A percentile compares a stretch with the other conserved stretches of the same genome.
Conservation (phyloP, 2,797 vertebrate species). For the Nyctibius grandis region DNA sequence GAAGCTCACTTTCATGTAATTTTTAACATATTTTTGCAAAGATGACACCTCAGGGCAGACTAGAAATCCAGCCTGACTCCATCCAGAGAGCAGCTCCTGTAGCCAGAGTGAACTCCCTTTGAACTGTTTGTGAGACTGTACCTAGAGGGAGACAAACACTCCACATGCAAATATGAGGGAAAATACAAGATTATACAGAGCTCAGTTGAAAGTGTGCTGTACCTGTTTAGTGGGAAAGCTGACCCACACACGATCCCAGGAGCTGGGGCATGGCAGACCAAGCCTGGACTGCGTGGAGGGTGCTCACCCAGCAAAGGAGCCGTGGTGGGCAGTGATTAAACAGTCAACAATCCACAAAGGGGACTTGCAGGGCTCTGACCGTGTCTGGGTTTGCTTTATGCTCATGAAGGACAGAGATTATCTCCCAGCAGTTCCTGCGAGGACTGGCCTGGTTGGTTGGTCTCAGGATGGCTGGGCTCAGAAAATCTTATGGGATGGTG, state of each 20-base stretch:
- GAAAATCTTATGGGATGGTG: background rate
- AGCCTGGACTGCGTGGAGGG: background rate
- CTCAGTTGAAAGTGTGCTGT: background rate
- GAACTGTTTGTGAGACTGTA: background rate
- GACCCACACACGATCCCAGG: background rate
- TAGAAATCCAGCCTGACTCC: background rate
- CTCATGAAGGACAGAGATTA: background rate
- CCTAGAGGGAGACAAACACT: background rate
- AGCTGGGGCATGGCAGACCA: background rate
- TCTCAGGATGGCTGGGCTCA: background rate
- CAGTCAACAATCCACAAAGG: background rate
- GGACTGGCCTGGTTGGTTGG: background rate
- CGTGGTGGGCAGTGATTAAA: background rate
- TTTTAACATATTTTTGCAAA: background rate
- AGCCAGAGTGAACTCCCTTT: background rate
- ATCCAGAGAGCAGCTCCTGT: background rate
- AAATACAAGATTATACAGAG: background rate
- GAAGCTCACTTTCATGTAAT: background rate
- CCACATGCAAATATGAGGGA: background rate
- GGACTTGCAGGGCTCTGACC: background rate
- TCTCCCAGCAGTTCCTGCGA: background rate
- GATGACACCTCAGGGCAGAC: background rate
- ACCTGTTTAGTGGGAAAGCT: background rate
- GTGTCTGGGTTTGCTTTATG: background rate
- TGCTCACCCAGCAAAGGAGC: background rate